These are phyloP conservation scores for Dendroctonus ponderosae DNA, from an alignment of 1,140 invertebrate species.

Conservation along the genomic window DNA sequence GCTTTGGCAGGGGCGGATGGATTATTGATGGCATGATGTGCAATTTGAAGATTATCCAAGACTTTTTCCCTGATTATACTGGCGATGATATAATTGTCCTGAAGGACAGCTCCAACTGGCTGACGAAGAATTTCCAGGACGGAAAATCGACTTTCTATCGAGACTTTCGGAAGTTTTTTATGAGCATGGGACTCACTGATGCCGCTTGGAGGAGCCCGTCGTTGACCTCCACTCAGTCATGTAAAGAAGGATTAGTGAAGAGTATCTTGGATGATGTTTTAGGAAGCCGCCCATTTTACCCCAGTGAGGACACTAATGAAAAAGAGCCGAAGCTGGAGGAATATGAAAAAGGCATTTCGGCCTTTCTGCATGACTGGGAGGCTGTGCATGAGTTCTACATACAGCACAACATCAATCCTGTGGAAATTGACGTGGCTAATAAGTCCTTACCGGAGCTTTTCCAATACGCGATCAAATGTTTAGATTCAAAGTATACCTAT, in stretches of 20 bases:
- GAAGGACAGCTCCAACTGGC: constrained; percentile 52
- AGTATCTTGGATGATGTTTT: constrained; percentile 35
- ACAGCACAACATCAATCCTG: constrained; percentile 38
- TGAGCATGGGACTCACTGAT: constrained; percentile 32
- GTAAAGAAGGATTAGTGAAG: constrained; percentile 26
- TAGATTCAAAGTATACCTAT: constrained; percentile 41
- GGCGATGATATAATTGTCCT: constrained; percentile 57
- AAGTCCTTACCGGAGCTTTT: constrained; percentile 42
- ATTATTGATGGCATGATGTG: constrained; percentile 59
- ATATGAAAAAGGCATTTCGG: constrained; percentile 46
- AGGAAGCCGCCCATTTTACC: constrained; percentile 21
- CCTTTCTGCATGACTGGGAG: constrained; percentile 51
- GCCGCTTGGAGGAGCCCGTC: constrained; percentile 39
- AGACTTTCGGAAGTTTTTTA: constrained; percentile 43
- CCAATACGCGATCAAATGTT: constrained; percentile 39
- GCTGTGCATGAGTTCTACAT: constrained; percentile 51
- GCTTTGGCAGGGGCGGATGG: constrained; percentile 52
- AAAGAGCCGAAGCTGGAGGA: constrained; percentile 26
- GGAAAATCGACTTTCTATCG: constrained; percentile 31
- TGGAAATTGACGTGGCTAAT: constrained; percentile 39
- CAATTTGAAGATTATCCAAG: constrained; percentile 53
- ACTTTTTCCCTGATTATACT: constrained; percentile 49
- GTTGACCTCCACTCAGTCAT: constrained; percentile 18
- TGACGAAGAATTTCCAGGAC: constrained; percentile 41
- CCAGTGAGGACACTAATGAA: constrained; percentile 9